Evolutionary conservation across 2,113 vertebrate species (phyloP).

Genomic region (Tupaia tana): DNA sequence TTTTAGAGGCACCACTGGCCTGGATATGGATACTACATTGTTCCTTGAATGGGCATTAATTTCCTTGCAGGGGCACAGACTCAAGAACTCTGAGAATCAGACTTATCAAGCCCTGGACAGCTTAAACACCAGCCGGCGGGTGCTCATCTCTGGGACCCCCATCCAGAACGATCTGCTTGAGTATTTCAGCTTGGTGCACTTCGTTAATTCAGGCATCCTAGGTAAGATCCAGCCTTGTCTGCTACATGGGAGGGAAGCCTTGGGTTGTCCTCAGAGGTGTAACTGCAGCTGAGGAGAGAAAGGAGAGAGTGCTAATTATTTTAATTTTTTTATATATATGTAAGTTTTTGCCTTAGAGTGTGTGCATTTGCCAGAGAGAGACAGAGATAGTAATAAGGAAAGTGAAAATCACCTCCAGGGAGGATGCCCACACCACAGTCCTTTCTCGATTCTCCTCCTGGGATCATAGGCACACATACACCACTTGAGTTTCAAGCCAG

Average conservation of each 20-base stretch:
- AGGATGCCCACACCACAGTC: too few relatives aligned
- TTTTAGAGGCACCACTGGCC: neutral
- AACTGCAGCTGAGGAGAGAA: constrained; percentile 38
- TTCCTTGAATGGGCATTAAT: constrained; percentile 42
- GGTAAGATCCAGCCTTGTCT: constrained; percentile 86
- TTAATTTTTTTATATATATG: too few relatives aligned
- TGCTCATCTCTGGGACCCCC: constrained; percentile 97
- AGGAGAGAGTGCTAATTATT: neutral
- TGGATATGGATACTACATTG: neutral
- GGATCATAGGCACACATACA: too few relatives aligned
- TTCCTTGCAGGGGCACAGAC: constrained; percentile 92
- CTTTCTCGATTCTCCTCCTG: too few relatives aligned
- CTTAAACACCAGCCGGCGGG: constrained; percentile 93
- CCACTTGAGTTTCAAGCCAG: too few relatives aligned
- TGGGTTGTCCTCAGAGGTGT: neutral
- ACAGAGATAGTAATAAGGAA: too few relatives aligned
- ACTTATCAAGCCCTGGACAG: constrained; percentile 96
- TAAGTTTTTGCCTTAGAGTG: too few relatives aligned
- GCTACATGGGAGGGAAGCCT: neutral
- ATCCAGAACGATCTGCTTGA: constrained; percentile 99
- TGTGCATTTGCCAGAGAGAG: too few relatives aligned
- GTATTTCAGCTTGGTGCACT: constrained; percentile 98
- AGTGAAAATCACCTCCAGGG: too few relatives aligned
- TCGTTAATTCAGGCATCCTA: constrained; percentile 96
- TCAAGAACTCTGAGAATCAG: constrained; percentile 99